Conservation (phyloP, 2,888 invertebrate species). For the Pelosia muscerda region DNA sequence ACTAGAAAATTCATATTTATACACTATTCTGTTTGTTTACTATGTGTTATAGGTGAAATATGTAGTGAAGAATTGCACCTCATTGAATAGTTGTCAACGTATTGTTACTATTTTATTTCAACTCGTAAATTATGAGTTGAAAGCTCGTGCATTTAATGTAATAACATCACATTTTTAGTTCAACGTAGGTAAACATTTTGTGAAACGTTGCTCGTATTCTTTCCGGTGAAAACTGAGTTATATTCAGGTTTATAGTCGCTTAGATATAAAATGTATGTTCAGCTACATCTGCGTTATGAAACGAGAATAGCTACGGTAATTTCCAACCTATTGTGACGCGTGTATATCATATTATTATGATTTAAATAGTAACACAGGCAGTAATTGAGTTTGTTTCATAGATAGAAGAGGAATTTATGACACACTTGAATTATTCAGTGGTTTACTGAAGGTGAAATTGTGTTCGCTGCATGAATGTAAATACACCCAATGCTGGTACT, state of each 20-base stretch:
- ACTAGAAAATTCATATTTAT: neutral
- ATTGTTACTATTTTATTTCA: conserved; percentile 53
- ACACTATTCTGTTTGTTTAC: neutral
- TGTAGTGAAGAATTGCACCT: conserved; percentile 23
- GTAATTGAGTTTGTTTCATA: conserved; percentile 8
- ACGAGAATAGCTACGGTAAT: conserved; percentile 61
- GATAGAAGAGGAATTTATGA: conserved; percentile 16
- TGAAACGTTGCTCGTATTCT: conserved; percentile 64
- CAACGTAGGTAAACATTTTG: conserved; percentile 67
- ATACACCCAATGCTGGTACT: conserved; percentile 6
- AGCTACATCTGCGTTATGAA: conserved; percentile 61
- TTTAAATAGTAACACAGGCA: conserved; percentile 8
- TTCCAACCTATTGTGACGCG: conserved; percentile 60
- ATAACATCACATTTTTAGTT: conserved; percentile 63
- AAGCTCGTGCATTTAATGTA: conserved; percentile 58
- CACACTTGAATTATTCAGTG: conserved; percentile 8
- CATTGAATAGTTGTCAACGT: conserved; percentile 35
- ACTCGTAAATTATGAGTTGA: conserved; percentile 55
- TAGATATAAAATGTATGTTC: conserved; percentile 63
- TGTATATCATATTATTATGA: conserved; percentile 22
- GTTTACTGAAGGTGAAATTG: conserved; percentile 23
- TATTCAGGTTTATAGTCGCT: conserved; percentile 66
- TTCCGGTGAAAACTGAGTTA: conserved; percentile 64
- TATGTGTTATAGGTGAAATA: conserved; percentile 12
- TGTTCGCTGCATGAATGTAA: conserved; percentile 24